Base-by-base conservation (phyloP, 1,140 invertebrate species). In the Akabosia matsudoensis region DNA sequence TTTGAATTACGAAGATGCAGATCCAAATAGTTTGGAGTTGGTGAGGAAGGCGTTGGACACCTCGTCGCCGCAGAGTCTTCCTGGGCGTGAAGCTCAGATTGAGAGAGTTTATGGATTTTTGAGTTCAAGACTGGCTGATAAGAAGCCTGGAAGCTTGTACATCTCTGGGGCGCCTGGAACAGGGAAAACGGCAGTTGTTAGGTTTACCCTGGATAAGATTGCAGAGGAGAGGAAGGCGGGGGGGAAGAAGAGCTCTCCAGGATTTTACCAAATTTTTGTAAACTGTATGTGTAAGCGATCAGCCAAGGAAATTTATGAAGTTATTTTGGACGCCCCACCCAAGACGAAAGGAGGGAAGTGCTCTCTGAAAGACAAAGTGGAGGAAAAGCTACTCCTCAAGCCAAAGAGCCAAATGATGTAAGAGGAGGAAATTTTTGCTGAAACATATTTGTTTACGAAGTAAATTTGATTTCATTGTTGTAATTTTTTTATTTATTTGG, bases 161-260 rank as follows among this genome's bases (percentile, higher is more conserved):
- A 90, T 99, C 33, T 97, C 95, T 70, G 97, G 97, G 13, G 93
- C 95, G 33, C 97, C 96, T 1, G 97, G 97, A 16, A 99, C 97
- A 22, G 97, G 97, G 0, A 98, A 98, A 88, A 97, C 96, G 0
- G 95, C 95, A 0, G 91, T 91, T 79, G 85, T 98, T 22, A 90
- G 88, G 61, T 64, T 78, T 33, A 14, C 13, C 0, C 45, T 76
- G 18, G 64, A 51, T 18, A 14, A 76, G 22, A 67, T 67, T n/a
- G 30, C 13, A 54, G n/a, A 74, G 4, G 37, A 78, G 64, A 81
- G 77, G 22, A 16, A 30, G 31, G 30, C 54, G 7, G 33, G 16
- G n/a, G 14, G n/a, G 16, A 16, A 30, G n/a, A 4, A 51, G 51
- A 45, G n/a, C n/a, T 4, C 28, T 2, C 28, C 73, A 16, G 18